Percentiles rank a stretch among this genome's conserved stretches.
These are phyloP conservation scores for Zaprionus bogoriensis DNA, from an alignment of 2,888 invertebrate genomes.

Conservation along the genomic window DNA sequence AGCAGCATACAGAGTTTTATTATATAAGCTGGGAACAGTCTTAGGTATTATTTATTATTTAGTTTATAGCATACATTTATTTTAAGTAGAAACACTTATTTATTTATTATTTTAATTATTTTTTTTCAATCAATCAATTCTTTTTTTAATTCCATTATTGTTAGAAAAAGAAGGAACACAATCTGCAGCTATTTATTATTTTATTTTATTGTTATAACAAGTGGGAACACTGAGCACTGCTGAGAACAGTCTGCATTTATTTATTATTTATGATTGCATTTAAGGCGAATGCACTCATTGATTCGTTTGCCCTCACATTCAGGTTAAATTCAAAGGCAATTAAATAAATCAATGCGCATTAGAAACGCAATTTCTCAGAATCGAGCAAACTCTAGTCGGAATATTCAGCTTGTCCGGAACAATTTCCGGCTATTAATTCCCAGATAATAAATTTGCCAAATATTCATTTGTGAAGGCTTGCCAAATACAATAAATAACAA, in stretches of 20 bases:
- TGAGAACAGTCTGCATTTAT: neutral
- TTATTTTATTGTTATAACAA: no score
- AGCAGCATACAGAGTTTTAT: no score
- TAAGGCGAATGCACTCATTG: neutral
- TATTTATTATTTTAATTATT: no score
- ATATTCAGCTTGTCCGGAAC: slow-evolving; percentile 1
- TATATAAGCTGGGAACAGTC: no score
- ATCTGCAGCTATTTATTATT: no score
- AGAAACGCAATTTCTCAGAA: slow-evolving; percentile 4
- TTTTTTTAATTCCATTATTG: no score
- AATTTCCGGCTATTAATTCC: slow-evolving; percentile 8
- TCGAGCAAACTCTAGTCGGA: neutral
- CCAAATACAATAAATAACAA: slow-evolving; percentile 8
- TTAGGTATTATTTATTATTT: no score
- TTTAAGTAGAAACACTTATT: no score
- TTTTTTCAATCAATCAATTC: no score
- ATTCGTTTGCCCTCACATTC: neutral
- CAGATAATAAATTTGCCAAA: slow-evolving; percentile 15
- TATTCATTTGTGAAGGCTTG: neutral
- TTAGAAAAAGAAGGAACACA: no score
- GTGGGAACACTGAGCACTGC: neutral
- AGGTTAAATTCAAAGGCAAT: slow-evolving; percentile 1
- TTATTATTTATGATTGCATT: neutral
- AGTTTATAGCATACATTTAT: no score
- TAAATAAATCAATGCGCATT: slow-evolving; percentile 32